A percentile compares a stretch with the other conserved stretches of the same genome.
phyloP scores from a whole-genome alignment of 2,113 vertebrate species.

The Piprites chloris region DNA sequence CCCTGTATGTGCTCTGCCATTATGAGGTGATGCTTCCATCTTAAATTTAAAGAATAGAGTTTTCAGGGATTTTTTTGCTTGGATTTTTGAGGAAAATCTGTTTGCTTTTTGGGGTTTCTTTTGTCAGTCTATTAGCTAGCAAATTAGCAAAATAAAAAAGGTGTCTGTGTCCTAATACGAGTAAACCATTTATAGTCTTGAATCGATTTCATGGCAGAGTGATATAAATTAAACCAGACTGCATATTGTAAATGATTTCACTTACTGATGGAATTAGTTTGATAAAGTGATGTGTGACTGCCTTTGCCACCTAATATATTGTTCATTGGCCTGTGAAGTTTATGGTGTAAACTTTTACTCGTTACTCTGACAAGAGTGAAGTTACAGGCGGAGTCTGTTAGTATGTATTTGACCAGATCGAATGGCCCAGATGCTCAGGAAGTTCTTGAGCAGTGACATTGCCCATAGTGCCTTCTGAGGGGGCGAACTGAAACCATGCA shows the following conservation, averaged over 20 bases:
- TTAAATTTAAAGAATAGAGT: background rate
- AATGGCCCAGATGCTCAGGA: constrained; percentile 34
- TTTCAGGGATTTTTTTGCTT: background rate
- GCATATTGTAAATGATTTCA: background rate
- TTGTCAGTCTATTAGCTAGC: background rate
- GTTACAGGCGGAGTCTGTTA: background rate
- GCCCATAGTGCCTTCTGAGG: background rate
- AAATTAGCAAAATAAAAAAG: background rate
- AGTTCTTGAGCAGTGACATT: background rate
- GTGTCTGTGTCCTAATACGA: background rate
- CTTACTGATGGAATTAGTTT: background rate
- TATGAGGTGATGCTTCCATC: background rate
- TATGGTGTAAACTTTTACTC: background rate
- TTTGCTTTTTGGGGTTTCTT: background rate
- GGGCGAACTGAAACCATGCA: background rate
- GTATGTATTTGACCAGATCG: background rate
- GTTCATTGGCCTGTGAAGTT: constrained; percentile 9
- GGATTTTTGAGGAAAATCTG: background rate
- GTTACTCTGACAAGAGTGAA: background rate
- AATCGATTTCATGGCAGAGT: background rate
- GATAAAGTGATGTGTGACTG: background rate
- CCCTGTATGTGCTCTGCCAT: background rate
- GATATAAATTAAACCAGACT: background rate
- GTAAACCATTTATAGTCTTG: background rate
- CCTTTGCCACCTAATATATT: constrained; percentile 4